Base-by-base conservation (phyloP, 2,888 invertebrate genomes). In the Macaria notata region DNA sequence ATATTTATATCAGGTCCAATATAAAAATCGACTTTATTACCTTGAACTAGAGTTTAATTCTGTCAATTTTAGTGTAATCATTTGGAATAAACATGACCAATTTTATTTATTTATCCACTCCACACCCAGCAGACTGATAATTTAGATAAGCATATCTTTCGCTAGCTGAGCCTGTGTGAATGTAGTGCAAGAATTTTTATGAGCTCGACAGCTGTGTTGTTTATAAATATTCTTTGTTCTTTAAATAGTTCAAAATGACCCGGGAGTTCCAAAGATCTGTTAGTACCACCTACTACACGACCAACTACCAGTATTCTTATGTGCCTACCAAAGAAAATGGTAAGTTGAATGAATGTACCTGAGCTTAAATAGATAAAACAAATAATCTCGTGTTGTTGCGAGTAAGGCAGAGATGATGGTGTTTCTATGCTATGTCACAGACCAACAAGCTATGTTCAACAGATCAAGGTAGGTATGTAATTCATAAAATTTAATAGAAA, bases 261-360 rank as follows among this genome's bases (percentile, higher is more conserved):
- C 77, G 76, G 67, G 71, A 73, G 44, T 67, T 68, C 55, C 71
- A 70, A 61, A 78, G 80, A 62, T 75, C 79, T 31, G 70, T 77
- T 9, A 83, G 79, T 70, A 83, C 81, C 8, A 71, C 72, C 5
- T 88, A 88, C 67, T 85, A 87, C 50, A 87, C 78, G 63, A 82
- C 84, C 42, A 83, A 85, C 65, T 88, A 87, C 68, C 81, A 84
- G 62, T 89, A 89, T 62, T 78, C 79, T 31, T 77, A 78, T 41
- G 78, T 88, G 53, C 79, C 81, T 66, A 83, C 71, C 63, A 85
- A 81, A 70, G 81, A 85, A 64, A 73, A 79, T 67, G 86, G 88
- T 88, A 75, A 79, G 88, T 73, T 36, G 19, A 19, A 19, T 36
- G 19, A 19, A 19, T 19, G 19, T 19, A 19, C 19, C 19, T 19